phyloP scores from a whole-genome alignment of 1,140 invertebrate genomes.

The Coenobita brevimanus region DNA sequence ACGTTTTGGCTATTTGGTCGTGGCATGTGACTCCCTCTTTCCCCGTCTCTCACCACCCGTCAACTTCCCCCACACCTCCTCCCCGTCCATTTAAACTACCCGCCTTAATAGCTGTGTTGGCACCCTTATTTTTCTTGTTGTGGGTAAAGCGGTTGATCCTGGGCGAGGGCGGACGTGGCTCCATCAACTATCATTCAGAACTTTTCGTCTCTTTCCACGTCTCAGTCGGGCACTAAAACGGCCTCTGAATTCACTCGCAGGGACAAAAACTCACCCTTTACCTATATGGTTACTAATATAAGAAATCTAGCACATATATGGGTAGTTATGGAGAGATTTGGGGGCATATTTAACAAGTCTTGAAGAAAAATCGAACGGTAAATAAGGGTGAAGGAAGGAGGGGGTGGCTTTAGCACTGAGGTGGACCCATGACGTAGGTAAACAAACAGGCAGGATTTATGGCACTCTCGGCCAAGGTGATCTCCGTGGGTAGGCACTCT shows the following conservation, averaged over 20 bases:
- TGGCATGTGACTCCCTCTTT: not conserved
- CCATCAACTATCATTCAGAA: not conserved
- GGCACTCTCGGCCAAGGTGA: constrained; percentile 58
- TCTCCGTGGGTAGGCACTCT: constrained; percentile 57
- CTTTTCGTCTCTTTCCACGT: not conserved
- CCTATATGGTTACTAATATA: too few relatives aligned
- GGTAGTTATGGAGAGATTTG: too few relatives aligned
- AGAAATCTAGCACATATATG: too few relatives aligned
- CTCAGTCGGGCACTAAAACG: too few relatives aligned
- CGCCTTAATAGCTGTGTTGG: constrained; percentile 29
- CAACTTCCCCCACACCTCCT: constrained; percentile 21
- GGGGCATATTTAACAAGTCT: too few relatives aligned
- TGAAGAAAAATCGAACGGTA: not conserved
- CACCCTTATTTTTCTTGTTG: constrained; percentile 30
- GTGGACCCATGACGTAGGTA: constrained; percentile 53
- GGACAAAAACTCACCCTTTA: too few relatives aligned
- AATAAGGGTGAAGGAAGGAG: not conserved
- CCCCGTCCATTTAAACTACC: constrained; percentile 40
- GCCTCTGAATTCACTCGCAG: too few relatives aligned
- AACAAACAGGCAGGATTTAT: constrained; percentile 62
- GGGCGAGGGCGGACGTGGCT: not conserved
- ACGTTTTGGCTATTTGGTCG: too few relatives aligned
- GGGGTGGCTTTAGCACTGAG: constrained; percentile 9
- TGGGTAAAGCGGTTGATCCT: constrained; percentile 13
- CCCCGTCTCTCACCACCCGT: constrained; percentile 14